These are phyloP conservation scores for Altica lythri DNA, from an alignment of 2,888 invertebrate genomes.

Conservation along the genomic window DNA sequence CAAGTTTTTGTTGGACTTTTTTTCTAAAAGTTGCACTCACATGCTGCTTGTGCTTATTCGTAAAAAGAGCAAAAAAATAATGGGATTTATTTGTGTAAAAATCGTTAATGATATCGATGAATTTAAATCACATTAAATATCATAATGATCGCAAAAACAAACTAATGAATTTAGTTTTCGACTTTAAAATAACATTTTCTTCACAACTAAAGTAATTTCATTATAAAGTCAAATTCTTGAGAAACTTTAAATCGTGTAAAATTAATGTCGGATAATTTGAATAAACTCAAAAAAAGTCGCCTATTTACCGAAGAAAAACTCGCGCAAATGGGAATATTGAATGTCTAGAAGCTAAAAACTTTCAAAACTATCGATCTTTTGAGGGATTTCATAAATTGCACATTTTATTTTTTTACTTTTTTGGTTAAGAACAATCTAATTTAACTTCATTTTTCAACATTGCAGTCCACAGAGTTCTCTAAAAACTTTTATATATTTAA, in stretches of 20 bases:
- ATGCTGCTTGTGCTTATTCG: too few relatives aligned
- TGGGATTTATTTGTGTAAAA: too few relatives aligned
- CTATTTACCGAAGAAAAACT: conserved; percentile 22
- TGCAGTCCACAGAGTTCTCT: too few relatives aligned
- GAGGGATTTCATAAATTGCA: conserved; percentile 13
- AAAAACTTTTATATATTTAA: too few relatives aligned
- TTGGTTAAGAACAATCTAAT: too few relatives aligned
- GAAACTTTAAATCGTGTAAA: conserved; percentile 20
- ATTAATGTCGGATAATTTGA: conserved; percentile 20
- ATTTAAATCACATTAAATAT: too few relatives aligned
- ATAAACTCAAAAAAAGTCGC: conserved; percentile 18
- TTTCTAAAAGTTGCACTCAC: too few relatives aligned
- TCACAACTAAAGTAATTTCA: conserved; percentile 12
- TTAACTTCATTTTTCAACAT: too few relatives aligned
- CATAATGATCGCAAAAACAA: neutral
- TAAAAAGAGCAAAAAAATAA: too few relatives aligned
- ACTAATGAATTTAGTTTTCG: conserved; percentile 2
- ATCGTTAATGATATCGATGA: too few relatives aligned
- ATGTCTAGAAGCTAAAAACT: conserved; percentile 23
- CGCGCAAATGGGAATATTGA: conserved; percentile 23
- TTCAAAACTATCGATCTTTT: conserved; percentile 19
- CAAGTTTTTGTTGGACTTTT: too few relatives aligned
- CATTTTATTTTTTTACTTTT: too few relatives aligned
- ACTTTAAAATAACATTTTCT: conserved; percentile 4
- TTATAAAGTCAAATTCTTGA: conserved; percentile 20